Evolutionary conservation across 2,888 invertebrate species (phyloP).

Genomic region (Peribatodes rhomboidaria): DNA sequence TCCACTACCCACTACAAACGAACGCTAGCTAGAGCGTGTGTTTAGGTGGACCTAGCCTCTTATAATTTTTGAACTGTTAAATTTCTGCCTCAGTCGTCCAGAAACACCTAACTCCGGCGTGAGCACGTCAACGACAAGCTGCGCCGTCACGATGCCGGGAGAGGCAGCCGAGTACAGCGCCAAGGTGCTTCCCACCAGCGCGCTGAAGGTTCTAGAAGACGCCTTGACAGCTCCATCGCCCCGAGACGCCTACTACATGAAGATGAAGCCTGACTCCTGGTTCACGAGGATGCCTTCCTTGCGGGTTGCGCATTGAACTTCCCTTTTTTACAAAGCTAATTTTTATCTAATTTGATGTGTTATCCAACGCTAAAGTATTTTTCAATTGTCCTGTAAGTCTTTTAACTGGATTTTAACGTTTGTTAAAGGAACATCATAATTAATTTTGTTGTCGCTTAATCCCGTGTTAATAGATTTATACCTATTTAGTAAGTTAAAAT

Average conservation of each 20-base stretch:
- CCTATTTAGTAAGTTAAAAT: too few relatives aligned
- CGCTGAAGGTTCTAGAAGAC: slow-evolving; percentile 88
- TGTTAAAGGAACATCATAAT: neutral
- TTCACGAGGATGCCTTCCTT: slow-evolving; percentile 84
- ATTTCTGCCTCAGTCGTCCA: slow-evolving; percentile 72
- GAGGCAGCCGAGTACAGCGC: slow-evolving; percentile 89
- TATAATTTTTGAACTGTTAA: neutral
- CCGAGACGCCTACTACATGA: slow-evolving; percentile 83
- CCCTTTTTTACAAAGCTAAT: neutral
- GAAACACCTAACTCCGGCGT: slow-evolving; percentile 81
- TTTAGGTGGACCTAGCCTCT: too few relatives aligned
- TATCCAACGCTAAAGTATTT: neutral
- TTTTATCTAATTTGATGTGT: neutral
- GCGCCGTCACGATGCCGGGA: slow-evolving; percentile 84
- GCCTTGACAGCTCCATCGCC: slow-evolving; percentile 87
- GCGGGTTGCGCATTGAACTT: slow-evolving; percentile 65
- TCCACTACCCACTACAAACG: too few relatives aligned
- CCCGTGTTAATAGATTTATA: too few relatives aligned
- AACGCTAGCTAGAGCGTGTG: too few relatives aligned
- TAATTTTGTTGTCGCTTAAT: too few relatives aligned
- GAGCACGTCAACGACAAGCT: slow-evolving; percentile 73
- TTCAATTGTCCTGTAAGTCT: neutral
- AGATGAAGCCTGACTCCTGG: slow-evolving; percentile 83
- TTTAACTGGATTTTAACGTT: neutral
- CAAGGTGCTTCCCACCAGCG: slow-evolving; percentile 87